Evolutionary conservation across 2,888 invertebrate genomes (phyloP), one percentile per base, ranked within the genome.

Genomic region (Leptinotarsa juncta): DNA sequence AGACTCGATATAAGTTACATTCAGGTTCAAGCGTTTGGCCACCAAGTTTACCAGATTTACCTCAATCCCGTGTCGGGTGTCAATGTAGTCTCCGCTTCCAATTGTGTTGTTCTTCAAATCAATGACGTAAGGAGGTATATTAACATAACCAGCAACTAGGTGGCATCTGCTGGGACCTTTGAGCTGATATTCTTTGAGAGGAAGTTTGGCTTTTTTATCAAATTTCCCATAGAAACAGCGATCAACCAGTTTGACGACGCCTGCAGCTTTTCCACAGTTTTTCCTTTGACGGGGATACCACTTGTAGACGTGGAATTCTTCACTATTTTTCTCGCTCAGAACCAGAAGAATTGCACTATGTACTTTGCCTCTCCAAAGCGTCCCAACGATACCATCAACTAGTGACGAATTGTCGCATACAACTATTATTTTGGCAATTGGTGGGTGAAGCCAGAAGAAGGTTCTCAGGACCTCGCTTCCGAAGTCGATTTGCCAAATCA

Each of bases 91-190:
- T 42, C 26, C 48, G 20, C 3, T 32, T 20, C 32, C 65, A 4
- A 75, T 53, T 18, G 70, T 72, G 42, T 71, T 70, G 49, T 75
- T 72, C 18, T 77, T 71, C 65, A 69, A 12, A 1, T 81, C 70
- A 16, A 86, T 77, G 12, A 85, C 81, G 76, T 83, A 87, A 0
- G 87, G 87, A 12, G 84, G 85, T 73, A 82, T 82, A 20, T 83
- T 78, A 3, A 67, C 15, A 50, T 57, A 70, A 5, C 70, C 67
- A 3, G 69, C 70, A 18, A 15, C 60, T 18, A 72, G 18, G 18
- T 50, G 51, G n/a, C 67, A 62, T 12, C 14, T 20, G 14, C 14
- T 57, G 4, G 51, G n/a, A n/a, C n/a, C 4, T 51, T 51, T 51
- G 2, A 51, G 51, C n/a, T 16, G 51, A 0, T n/a, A 57, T 5